Conservation (phyloP, 1,140 invertebrate species). For the Arctopsyche grandis region DNA sequence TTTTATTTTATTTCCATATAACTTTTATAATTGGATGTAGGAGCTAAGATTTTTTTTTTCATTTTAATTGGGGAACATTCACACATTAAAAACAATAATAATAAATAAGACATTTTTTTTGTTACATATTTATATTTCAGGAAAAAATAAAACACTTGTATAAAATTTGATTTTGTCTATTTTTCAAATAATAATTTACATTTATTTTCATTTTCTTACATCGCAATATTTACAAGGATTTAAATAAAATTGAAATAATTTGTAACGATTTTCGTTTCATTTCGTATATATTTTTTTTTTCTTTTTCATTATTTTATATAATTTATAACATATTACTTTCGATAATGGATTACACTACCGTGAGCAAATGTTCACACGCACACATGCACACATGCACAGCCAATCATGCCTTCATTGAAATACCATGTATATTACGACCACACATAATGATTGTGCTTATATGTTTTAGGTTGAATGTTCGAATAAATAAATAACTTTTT, state of each 20-base stretch:
- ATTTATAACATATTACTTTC: conserved; percentile 54
- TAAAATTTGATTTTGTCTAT: conserved; percentile 67
- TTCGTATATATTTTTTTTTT: conserved; percentile 51
- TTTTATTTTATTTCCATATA: no score
- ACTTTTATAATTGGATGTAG: no score
- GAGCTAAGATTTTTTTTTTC: no score
- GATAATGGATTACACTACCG: conserved; percentile 53
- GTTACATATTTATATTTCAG: no score
- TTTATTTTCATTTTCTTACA: conserved; percentile 67
- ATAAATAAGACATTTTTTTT: no score
- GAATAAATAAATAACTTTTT: conserved; percentile 1
- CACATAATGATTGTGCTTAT: conserved; percentile 31
- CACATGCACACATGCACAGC: conserved; percentile 22
- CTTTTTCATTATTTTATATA: conserved; percentile 50
- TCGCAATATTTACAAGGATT: conserved; percentile 67
- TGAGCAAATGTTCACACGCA: conserved; percentile 53
- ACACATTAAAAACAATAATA: no score
- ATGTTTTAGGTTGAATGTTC: conserved; percentile 20
- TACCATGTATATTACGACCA: conserved; percentile 43
- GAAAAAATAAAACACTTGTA: not conserved
- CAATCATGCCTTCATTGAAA: conserved; percentile 41
- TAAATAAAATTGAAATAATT: conserved; percentile 61
- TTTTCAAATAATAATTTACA: conserved; percentile 67
- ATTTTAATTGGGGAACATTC: no score
- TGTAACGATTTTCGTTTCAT: conserved; percentile 53